Base-by-base conservation (phyloP, 2,888 invertebrate species). In the Mallateleia sp. region DNA sequence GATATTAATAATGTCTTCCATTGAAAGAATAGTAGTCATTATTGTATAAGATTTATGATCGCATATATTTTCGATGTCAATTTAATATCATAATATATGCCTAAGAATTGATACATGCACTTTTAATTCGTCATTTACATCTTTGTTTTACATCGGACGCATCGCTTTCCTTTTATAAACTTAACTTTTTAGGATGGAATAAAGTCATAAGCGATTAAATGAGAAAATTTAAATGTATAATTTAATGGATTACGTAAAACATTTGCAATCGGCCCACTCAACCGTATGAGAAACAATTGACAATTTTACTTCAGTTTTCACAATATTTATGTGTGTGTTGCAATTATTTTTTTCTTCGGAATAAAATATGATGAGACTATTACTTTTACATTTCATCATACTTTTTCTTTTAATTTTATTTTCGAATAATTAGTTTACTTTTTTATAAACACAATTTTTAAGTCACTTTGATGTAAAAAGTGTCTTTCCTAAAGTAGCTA, bases 241-340 rank as follows among this genome's bases (percentile, higher is more conserved):
- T 71, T 71, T 69, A 34, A 47, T 28, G 67, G 15, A 71, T 80
- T 72, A 47, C 80, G 64, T 62, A 72, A 80, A 72, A 28, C 20
- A 14, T 52, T 38, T 52, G 42, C 64, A 32, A 24, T 7, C 79
- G 22, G 15, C 80, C 71, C 52, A 72, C 74, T 32, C 50, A 20
- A 66, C 32, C 18, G 20, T n/a, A 14, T n/a, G 67, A 69, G 67
- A 50, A 78, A 78, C 78, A 67, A 78, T 78, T 54, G 60, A 24
- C 60, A 60, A 67, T 67, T 78, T 67, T 64, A 60, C 69, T 69
- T 67, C 50, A 67, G 67, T 78, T 77, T 77, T 77, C 64, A 54
- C 24, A 66, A 77, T 66, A 45, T 78, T 67, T 78, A 67, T 78
- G 24, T n/a, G 45, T 52, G 22, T 77, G 52, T 56, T 22, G 66